Evolutionary conservation across 2,888 invertebrate genomes (phyloP).

Genomic region (Hirtodrosophila alboralis): DNA sequence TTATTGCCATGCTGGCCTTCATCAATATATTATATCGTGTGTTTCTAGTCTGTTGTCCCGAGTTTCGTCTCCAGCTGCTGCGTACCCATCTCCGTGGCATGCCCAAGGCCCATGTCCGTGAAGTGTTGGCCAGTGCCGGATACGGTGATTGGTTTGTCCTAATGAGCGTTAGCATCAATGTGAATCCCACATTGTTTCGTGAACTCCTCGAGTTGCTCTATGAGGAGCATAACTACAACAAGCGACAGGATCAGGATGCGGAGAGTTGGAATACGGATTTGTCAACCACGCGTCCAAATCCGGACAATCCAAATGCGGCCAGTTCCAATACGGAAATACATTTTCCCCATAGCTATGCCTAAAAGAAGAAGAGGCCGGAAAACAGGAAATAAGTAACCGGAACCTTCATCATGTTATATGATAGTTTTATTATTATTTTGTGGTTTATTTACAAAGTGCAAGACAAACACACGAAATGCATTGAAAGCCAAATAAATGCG

Average conservation of each 20-base stretch:
- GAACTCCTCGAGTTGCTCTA: slow-evolving; percentile 86
- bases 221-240: not conserved
- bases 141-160: slow-evolving; percentile 92
- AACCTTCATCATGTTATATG: slow-evolving; percentile 19
- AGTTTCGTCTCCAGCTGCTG: slow-evolving; percentile 69
- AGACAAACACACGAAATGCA: slow-evolving; percentile 48
- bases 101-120: slow-evolving; percentile 62
- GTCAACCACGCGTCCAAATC: slow-evolving; percentile 1
- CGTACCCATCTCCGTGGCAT: slow-evolving; percentile 69
- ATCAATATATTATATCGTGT: slow-evolving; percentile 88
- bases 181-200: slow-evolving; percentile 88
- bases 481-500: slow-evolving; percentile 70
- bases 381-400: no score
- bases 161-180: slow-evolving; percentile 90
- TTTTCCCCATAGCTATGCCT: slow-evolving; percentile 68
- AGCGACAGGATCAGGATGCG: no score
- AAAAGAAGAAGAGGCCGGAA: not conserved
- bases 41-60: slow-evolving; percentile 85
- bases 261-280: not conserved
- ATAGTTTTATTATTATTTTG: slow-evolving; percentile 39
- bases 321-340: slow-evolving; percentile 37
- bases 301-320: slow-evolving; percentile 2
- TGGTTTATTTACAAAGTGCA: slow-evolving; percentile 50
- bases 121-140: slow-evolving; percentile 72
- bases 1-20: slow-evolving; percentile 87